A percentile compares a stretch with the other conserved stretches of the same genome.
These are phyloP conservation scores for Valencia hispanica DNA, from an alignment of 2,797 vertebrate species.

Conservation along the genomic window DNA sequence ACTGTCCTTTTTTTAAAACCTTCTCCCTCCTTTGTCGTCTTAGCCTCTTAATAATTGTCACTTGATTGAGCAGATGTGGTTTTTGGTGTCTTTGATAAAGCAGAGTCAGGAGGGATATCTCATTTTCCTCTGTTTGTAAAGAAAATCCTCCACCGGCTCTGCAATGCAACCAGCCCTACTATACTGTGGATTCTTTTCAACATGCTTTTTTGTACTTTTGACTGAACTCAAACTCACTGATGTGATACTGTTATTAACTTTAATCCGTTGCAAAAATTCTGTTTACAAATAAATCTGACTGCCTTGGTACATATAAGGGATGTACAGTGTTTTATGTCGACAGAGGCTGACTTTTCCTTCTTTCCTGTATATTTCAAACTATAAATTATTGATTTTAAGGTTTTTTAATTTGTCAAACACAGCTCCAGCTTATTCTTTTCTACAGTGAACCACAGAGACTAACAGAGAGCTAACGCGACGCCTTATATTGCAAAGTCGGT, in stretches of 20 bases:
- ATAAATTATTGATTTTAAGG: neutral
- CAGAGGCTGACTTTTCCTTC: neutral
- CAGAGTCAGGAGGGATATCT: neutral
- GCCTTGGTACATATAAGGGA: no score
- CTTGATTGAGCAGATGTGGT: neutral
- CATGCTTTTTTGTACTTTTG: neutral
- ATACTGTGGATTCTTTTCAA: neutral
- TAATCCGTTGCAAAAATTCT: neutral
- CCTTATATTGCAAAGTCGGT: constrained; percentile 21
- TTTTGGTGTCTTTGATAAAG: neutral
- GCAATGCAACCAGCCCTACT: neutral
- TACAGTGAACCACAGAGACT: neutral
- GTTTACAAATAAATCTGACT: neutral
- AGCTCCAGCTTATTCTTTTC: neutral
- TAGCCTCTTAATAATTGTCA: neutral
- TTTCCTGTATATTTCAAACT: neutral
- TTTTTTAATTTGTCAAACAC: neutral
- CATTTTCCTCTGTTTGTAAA: neutral
- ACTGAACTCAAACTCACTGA: neutral
- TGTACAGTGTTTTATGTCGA: neutral
- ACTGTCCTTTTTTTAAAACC: neutral
- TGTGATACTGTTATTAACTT: neutral
- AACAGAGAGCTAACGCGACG: neutral
- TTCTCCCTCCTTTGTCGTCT: neutral
- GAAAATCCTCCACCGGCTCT: neutral